These are phyloP conservation scores for Neolamprologus sp. DNA, from an alignment of 2,113 vertebrate species.

Conservation along the genomic window DNA sequence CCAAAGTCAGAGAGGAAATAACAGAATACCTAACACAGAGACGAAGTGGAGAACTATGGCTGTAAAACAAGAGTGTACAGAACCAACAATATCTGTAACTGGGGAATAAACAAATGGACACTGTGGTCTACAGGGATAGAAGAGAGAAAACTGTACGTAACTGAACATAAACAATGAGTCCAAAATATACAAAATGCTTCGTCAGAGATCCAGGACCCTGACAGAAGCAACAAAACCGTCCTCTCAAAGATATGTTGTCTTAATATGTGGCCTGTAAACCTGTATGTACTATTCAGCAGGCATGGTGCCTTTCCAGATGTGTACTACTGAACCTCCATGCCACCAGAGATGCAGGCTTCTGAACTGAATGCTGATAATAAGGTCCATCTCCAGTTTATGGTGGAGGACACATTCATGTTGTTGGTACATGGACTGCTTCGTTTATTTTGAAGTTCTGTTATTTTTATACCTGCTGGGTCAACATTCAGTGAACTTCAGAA, in stretches of 20 bases:
- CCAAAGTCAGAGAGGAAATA: not conserved
- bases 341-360: not conserved
- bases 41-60: not conserved
- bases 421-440: not conserved
- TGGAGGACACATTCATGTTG: not conserved
- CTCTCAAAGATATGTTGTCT: not conserved
- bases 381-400: not conserved
- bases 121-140: rapidly evolving
- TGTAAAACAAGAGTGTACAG: not conserved
- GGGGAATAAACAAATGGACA: not conserved
- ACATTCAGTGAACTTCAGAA: not conserved
- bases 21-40: not conserved
- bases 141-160: not conserved
- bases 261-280: not conserved
- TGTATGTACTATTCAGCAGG: not conserved
- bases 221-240: not conserved
- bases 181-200: not conserved
- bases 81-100: not conserved
- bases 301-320: not conserved
- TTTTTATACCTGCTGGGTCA: not conserved
- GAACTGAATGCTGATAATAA: not conserved
- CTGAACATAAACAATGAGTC: not conserved
- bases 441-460: not conserved
- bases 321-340: not conserved
- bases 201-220: not conserved